Conservation (phyloP, 2,888 invertebrate species). For the Hirtodrosophila trivittata region DNA sequence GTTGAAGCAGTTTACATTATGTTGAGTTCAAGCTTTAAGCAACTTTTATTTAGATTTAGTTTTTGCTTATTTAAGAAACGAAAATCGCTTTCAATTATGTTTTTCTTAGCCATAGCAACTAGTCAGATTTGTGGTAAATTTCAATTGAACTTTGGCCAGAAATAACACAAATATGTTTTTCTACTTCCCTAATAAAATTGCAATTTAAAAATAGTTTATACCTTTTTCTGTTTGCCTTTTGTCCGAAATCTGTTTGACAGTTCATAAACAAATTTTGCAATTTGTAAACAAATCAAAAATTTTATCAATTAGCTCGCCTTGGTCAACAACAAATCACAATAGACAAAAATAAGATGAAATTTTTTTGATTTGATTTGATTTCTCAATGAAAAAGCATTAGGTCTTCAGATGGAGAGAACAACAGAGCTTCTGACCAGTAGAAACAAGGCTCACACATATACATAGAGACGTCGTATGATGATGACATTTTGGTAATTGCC, state of each 20-base stretch:
- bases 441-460: constrained; percentile 17
- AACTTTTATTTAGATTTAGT: too few relatives aligned
- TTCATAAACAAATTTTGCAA: constrained; percentile 45
- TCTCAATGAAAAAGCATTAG: constrained; percentile 18
- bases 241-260: constrained; percentile 38
- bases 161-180: constrained; percentile 20
- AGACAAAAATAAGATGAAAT: neutral
- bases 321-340: constrained; percentile 51
- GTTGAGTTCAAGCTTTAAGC: too few relatives aligned
- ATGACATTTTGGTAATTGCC: constrained; percentile 41
- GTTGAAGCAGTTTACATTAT: neutral
- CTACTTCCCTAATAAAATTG: constrained; percentile 24
- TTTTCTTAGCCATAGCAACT: too few relatives aligned
- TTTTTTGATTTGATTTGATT: constrained; percentile 10
- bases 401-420: too few relatives aligned
- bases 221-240: constrained; percentile 18
- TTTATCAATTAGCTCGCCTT: constrained; percentile 50
- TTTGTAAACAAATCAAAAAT: constrained; percentile 49
- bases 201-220: constrained; percentile 41
- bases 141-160: constrained; percentile 32
- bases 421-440: neutral
- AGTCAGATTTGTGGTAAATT: too few relatives aligned
- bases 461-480: neutral
- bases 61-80: too few relatives aligned
- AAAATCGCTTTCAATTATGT: too few relatives aligned